Percentiles rank a stretch among this genome's conserved stretches.
phyloP scores from a whole-genome alignment of 2,113 vertebrate genomes.

The Phoxinus phoxinus region DNA sequence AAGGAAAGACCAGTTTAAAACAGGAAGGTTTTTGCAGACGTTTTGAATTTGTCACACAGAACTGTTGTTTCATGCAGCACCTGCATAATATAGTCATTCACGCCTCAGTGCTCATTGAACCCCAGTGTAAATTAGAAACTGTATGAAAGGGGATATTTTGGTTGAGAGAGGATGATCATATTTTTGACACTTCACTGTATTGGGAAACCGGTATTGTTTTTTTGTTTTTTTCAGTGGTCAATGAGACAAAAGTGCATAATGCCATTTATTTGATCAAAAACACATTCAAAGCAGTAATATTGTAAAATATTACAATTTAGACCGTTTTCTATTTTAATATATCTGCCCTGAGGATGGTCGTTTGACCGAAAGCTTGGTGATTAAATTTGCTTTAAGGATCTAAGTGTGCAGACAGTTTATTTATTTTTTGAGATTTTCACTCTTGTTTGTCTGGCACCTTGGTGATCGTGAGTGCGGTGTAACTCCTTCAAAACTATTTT shows the following conservation, averaged over 20 bases:
- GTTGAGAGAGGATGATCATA: background rate
- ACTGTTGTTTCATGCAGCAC: background rate
- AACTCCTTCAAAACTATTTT: background rate
- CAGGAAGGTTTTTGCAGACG: background rate
- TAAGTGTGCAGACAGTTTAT: too few relatives aligned
- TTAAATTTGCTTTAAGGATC: too few relatives aligned
- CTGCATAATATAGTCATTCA: background rate
- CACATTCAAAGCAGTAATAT: background rate
- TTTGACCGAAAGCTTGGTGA: too few relatives aligned
- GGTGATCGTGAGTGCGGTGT: too few relatives aligned
- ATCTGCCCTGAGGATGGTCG: background rate
- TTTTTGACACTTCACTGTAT: background rate
- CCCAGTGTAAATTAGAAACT: constrained; percentile 8
- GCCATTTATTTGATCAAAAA: background rate
- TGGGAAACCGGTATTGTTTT: too few relatives aligned
- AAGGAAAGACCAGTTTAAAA: background rate
- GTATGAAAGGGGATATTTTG: background rate
- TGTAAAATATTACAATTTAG: background rate
- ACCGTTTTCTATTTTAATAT: background rate
- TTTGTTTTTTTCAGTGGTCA: too few relatives aligned
- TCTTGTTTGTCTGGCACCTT: too few relatives aligned
- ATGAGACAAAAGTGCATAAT: background rate
- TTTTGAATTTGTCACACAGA: background rate
- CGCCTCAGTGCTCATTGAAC: background rate
- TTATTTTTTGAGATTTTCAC: too few relatives aligned